Conservation (phyloP, 1,140 invertebrate genomes). For the Rhyzopertha dominica region DNA sequence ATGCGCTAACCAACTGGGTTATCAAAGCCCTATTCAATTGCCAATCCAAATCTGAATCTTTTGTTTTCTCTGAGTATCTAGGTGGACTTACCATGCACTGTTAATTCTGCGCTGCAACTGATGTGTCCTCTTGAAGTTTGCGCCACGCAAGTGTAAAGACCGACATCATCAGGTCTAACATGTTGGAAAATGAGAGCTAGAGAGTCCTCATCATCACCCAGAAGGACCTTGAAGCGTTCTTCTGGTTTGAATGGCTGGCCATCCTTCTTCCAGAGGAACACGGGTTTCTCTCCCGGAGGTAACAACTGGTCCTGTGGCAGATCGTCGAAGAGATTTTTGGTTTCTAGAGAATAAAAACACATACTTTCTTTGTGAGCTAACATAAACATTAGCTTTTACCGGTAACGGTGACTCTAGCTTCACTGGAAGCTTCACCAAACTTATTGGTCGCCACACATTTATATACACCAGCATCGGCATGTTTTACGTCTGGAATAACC, state of each 20-base stretch:
- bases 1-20: too few species aligned
- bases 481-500: conserved; percentile 76
- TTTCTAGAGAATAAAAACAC: conserved; percentile 52
- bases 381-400: conserved; percentile 47
- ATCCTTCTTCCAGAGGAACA: conserved; percentile 87
- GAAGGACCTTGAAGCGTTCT: conserved; percentile 89
- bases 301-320: conserved; percentile 60
- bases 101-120: conserved; percentile 88
- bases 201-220: conserved; percentile 89
- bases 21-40: too few species aligned
- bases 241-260: conserved; percentile 85
- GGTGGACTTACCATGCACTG: conserved; percentile 69
- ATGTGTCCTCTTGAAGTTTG: conserved; percentile 88
- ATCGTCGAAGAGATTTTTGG: conserved; percentile 75
- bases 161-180: conserved; percentile 88
- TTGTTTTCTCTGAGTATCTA: too few species aligned
- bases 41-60: too few species aligned
- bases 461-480: conserved; percentile 81
- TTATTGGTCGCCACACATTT: conserved; percentile 82
- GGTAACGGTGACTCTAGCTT: conserved; percentile 73
- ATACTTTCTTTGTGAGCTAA: neutral
- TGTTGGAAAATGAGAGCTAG: conserved; percentile 89
- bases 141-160: conserved; percentile 91
- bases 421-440: conserved; percentile 70
- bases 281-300: conserved; percentile 70